These are phyloP conservation scores for Dryas iulia DNA, from an alignment of 1,140 invertebrate species.

Conservation along the genomic window DNA sequence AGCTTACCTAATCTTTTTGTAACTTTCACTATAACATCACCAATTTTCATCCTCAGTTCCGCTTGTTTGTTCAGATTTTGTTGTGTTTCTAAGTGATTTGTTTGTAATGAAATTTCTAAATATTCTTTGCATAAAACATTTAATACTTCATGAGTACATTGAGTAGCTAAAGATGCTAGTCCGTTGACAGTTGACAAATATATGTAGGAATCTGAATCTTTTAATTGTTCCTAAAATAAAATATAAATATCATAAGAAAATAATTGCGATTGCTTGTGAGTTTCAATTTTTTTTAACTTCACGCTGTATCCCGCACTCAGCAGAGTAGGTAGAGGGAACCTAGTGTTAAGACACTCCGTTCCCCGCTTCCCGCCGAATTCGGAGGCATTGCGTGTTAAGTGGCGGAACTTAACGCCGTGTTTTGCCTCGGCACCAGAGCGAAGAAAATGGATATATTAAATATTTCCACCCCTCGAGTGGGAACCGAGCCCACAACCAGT, in stretches of 20 bases:
- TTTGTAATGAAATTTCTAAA: conserved; percentile 77
- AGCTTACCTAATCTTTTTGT: conserved; percentile 85
- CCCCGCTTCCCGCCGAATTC: too few species aligned
- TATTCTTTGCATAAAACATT: conserved; percentile 85
- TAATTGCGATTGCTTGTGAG: too few species aligned
- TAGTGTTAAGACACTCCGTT: too few species aligned
- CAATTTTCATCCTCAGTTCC: conserved; percentile 88
- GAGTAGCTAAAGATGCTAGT: conserved; percentile 83
- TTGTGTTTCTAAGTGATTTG: conserved; percentile 43
- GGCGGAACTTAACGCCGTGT: too few species aligned
- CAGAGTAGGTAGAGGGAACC: too few species aligned
- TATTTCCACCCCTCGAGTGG: too few species aligned
- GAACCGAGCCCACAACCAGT: too few species aligned
- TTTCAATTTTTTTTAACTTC: too few species aligned
- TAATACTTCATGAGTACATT: conserved; percentile 85
- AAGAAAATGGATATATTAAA: too few species aligned
- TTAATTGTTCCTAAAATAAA: conserved; percentile 85
- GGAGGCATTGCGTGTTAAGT: too few species aligned
- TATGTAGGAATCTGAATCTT: conserved; percentile 90
- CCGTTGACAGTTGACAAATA: conserved; percentile 90
- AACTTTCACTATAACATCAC: conserved; percentile 90
- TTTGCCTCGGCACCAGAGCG: too few species aligned
- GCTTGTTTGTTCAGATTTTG: conserved; percentile 74
- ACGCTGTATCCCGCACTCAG: too few species aligned
- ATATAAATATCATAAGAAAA: background rate